A percentile compares a stretch with the other conserved stretches of the same genome.
Conservation (phyloP, 2,888 invertebrate genomes). For the Cephonodes hylas region DNA sequence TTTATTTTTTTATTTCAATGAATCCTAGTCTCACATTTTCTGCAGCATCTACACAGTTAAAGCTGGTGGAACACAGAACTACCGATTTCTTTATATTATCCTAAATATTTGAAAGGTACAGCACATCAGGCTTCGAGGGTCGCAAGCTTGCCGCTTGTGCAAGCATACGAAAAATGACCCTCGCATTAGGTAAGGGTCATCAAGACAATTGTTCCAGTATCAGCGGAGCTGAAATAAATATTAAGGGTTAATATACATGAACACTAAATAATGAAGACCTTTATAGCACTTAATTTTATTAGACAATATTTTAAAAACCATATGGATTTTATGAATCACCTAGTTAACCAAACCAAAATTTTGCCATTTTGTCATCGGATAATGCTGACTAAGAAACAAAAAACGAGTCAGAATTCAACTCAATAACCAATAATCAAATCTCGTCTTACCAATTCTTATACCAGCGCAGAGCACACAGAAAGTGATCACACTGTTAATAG, state of each 20-base stretch:
- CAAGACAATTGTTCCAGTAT: conserved; percentile 64
- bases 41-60: background rate
- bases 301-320: too few relatives aligned
- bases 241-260: background rate
- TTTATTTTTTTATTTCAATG: conserved; percentile 39
- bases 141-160: background rate
- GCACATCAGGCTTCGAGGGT: background rate
- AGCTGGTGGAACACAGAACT: background rate
- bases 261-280: too few relatives aligned
- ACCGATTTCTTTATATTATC: background rate
- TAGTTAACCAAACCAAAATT: too few relatives aligned
- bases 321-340: too few relatives aligned
- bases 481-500: conserved; percentile 69
- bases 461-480: conserved; percentile 72
- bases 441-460: conserved; percentile 65
- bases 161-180: too few relatives aligned
- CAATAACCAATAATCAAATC: too few relatives aligned
- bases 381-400: too few relatives aligned
- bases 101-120: background rate
- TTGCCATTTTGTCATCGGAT: too few relatives aligned
- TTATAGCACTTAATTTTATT: too few relatives aligned
- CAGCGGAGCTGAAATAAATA: conserved; percentile 57
- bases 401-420: too few relatives aligned
- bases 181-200: conserved; percentile 18
- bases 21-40: background rate